Percentiles rank a stretch among this genome's conserved stretches.
Evolutionary conservation across 35 echinoderm and acorn worm species (phyloP).

Genomic region (Eucidaris tribuloides): DNA sequence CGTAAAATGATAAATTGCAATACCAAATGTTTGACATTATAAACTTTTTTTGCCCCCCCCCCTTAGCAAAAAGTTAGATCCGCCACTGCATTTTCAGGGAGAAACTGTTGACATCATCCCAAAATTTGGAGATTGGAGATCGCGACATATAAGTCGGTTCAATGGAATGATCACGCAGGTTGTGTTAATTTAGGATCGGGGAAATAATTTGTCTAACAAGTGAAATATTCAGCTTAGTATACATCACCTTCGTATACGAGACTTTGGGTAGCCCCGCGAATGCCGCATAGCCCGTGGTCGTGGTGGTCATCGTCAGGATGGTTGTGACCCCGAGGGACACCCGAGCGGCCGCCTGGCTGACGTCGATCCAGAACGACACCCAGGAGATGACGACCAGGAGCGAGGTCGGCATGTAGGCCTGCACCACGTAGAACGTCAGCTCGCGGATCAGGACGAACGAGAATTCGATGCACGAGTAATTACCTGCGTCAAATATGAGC

Average conservation of each 20-base stretch:
- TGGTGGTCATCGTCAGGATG: constrained; percentile 89
- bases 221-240: not conserved
- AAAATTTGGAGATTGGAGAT: no score
- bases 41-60: no score
- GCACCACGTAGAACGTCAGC: constrained; percentile 84
- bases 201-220: not conserved
- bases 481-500: constrained; percentile 26
- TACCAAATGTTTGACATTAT: no score
- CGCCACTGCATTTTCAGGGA: no score
- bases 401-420: constrained; percentile 80
- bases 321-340: constrained; percentile 87
- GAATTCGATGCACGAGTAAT: constrained; percentile 67
- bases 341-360: constrained; percentile 76
- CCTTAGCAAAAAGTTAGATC: no score
- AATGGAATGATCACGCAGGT: not conserved
- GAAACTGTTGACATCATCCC: no score
- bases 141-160: no score
- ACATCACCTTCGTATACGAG: constrained; percentile 77
- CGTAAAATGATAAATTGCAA: no score
- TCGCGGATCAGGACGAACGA: constrained; percentile 66
- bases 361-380: constrained; percentile 96
- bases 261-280: constrained; percentile 81
- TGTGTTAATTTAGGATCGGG: not conserved
- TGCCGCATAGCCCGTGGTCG: constrained; percentile 70
- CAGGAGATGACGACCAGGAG: constrained; percentile 82